Percentiles rank a stretch among this genome's conserved stretches.
These are phyloP conservation scores for Rhynchopsitta pachyrhyncha DNA, from an alignment of 2,113 vertebrate genomes.

Conservation along the genomic window DNA sequence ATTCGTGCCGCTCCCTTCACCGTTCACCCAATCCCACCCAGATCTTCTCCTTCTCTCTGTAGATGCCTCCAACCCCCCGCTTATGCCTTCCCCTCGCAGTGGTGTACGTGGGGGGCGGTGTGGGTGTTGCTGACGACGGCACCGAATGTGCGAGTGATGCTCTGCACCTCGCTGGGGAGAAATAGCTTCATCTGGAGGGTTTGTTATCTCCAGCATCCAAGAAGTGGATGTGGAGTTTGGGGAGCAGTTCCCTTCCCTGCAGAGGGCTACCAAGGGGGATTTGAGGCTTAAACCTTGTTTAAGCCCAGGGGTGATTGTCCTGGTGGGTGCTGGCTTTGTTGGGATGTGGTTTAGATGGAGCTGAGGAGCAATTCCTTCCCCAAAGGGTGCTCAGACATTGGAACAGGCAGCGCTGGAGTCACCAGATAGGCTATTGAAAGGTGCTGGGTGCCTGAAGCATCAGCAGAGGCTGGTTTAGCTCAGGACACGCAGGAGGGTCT, in stretches of 20 bases:
- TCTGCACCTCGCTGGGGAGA: background rate
- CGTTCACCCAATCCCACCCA: background rate
- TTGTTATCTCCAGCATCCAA: background rate
- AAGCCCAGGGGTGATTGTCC: background rate
- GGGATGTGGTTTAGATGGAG: background rate
- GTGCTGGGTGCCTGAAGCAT: background rate
- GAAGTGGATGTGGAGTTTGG: background rate
- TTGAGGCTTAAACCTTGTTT: background rate
- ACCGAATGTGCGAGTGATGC: background rate
- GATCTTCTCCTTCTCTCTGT: background rate
- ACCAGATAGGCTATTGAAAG: background rate
- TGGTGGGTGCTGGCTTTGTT: background rate
- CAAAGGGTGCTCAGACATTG: background rate
- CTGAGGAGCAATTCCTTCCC: background rate
- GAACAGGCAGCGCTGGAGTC: background rate
- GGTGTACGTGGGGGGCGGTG: background rate
- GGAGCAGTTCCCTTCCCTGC: background rate
- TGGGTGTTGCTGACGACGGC: conserved; percentile 9
- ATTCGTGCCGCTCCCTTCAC: background rate
- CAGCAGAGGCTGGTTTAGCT: background rate
- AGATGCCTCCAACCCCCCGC: background rate
- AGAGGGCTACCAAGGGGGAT: background rate
- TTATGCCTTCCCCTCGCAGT: background rate
- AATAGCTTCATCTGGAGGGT: background rate
- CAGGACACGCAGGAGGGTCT: fast-evolving